These are phyloP conservation scores for Glaucopsyche alexis DNA, from an alignment of 2,888 invertebrate species.

Conservation along the genomic window DNA sequence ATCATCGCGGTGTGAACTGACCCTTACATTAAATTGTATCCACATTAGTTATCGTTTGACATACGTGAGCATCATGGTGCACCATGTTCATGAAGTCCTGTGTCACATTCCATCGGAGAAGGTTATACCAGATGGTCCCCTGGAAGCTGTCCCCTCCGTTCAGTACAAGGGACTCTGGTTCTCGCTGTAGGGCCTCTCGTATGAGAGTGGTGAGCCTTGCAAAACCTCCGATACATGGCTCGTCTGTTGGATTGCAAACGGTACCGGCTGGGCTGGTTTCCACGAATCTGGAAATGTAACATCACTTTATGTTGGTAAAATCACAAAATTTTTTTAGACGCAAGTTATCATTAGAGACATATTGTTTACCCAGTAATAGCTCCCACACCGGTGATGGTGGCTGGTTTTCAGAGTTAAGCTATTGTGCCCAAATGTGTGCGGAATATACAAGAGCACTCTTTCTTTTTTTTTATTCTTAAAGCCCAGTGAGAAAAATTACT, in stretches of 20 bases:
- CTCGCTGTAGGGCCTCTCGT: constrained; percentile 53
- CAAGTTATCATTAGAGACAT: no score
- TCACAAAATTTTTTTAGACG: no score
- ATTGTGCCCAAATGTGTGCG: no score
- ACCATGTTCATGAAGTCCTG: constrained; percentile 88
- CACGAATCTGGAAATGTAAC: constrained; percentile 73
- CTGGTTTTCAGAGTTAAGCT: no score
- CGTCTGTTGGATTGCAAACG: constrained; percentile 69
- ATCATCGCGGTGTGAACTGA: no score
- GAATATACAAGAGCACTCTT: no score
- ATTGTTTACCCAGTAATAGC: no score
- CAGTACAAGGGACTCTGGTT: constrained; percentile 83
- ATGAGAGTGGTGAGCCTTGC: constrained; percentile 82
- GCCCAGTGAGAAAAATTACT: no score
- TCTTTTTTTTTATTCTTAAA: no score
- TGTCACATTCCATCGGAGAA: constrained; percentile 87
- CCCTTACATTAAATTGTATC: no score
- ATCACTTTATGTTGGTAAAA: background rate
- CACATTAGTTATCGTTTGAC: constrained; percentile 39
- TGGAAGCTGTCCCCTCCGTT: constrained; percentile 86
- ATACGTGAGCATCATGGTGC: constrained; percentile 88
- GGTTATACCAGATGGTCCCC: constrained; percentile 88
- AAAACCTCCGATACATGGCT: constrained; percentile 85
- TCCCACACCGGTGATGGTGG: no score
- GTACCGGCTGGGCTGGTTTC: constrained; percentile 79